phyloP scores from a whole-genome alignment of 30 jellyfish, hydroid and myxozoan genomes.

The Aurelia sp. region DNA sequence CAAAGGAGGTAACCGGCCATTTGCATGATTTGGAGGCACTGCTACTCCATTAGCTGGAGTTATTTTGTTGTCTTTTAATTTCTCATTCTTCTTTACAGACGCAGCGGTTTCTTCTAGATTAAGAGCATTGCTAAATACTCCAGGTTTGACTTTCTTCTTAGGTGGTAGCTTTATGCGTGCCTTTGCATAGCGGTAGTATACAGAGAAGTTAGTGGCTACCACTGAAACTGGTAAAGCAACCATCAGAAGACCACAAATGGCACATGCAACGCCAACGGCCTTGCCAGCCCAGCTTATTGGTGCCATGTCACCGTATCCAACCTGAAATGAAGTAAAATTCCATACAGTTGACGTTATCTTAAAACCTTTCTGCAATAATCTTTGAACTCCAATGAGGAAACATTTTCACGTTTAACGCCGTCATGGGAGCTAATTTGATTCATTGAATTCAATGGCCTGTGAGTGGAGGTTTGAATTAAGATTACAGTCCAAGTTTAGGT shows the following conservation, averaged over 20 bases:
- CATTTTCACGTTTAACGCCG: too few species aligned
- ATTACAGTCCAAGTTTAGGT: too few species aligned
- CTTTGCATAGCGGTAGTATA: conserved; percentile 91
- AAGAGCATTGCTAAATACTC: conserved; percentile 71
- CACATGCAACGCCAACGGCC: conserved; percentile 80
- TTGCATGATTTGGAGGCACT: conserved; percentile 67
- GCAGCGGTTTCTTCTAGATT: conserved; percentile 47
- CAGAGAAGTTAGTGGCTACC: conserved; percentile 91
- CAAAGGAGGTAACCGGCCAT: conserved; percentile 51
- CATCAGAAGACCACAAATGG: conserved; percentile 89
- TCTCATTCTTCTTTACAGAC: conserved; percentile 50
- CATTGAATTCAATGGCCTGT: too few species aligned
- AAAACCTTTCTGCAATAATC: too few species aligned
- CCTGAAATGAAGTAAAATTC: conserved; percentile 27
- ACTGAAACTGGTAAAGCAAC: conserved; percentile 97
- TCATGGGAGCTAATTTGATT: too few species aligned
- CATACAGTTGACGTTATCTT: too few species aligned
- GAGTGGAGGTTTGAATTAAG: too few species aligned
- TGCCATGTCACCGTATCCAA: conserved; percentile 93
- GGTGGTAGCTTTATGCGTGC: conserved; percentile 93
- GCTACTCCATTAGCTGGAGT: conserved; percentile 63
- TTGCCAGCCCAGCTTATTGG: conserved; percentile 90
- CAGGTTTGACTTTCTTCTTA: conserved; percentile 82
- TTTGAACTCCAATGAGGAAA: too few species aligned
- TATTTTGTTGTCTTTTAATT: conserved; percentile 29